Base-by-base conservation (phyloP, 2,113 vertebrate species). In the Chionomys nivalis region DNA sequence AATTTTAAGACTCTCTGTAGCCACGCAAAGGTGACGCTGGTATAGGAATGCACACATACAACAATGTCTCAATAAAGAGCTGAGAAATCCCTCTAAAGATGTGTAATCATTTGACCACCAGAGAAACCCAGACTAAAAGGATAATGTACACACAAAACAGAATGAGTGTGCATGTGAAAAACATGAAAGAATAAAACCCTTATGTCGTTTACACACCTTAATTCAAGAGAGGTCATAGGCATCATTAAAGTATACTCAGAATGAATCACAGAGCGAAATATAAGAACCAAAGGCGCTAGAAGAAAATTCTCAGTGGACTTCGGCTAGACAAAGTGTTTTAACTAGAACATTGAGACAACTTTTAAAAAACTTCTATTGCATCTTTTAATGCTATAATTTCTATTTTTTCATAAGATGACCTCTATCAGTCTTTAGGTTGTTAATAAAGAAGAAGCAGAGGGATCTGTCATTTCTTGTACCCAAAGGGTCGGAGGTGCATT, bases 261-360 rank as follows among this genome's bases (percentile, higher is more conserved):
- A 55, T 90, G 75, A 63, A 66, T 73, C 87, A 96, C 24, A 78
- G 23, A 91, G 68, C 52, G 89, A 77, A 91, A 79, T 55, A n/a
- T 75, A 87, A 68, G 65, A 89, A 58, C 33, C 61, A 77, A 72
- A 72, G 17, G 11, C 61, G 89, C 19, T 77, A 28, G 52, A 66
- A 96, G 79, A 91, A 89, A 88, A 90, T 11, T 28, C 52, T 85
- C 88, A 68, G 36, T 10, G 16, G 81, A 10, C 52, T 94, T 93
- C 95, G 55, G 82, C 70, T 89, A 95, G 58, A n/a, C 81, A 81
- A 96, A 81, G 31, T 90, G 63, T 79, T 95, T 87, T 87, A 92
- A 92, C 81, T 75, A 55, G 36, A 6, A 70, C 47, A 87, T 68
- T 70, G 65, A 88, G 94, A 93, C 36, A 72, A 39, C 63, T 92